Evolutionary conservation across 2,888 invertebrate genomes (phyloP), one percentile per base, ranked within the genome.

Genomic region (Apodemia zela): DNA sequence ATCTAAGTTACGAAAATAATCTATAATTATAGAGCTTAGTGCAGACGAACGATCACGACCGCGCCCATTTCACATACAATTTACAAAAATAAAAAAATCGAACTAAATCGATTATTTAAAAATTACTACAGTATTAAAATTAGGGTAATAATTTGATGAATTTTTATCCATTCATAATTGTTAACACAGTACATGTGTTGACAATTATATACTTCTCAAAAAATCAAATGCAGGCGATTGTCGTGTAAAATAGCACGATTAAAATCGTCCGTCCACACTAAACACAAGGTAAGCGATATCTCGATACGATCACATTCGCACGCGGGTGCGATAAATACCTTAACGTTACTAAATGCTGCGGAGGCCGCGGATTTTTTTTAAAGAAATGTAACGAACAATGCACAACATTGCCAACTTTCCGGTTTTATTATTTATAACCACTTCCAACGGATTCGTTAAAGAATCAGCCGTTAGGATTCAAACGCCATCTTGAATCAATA

Each of bases 381-480:
- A 73, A 68, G 82, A 84, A 87, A 88, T 89, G 82, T 83, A 72
- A 72, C 71, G 72, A 74, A 82, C 85, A 86, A 87, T 87, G 85
- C 79, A 65, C 49, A 62, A 66, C 75, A 88, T 88, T 87, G 87
- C 80, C 75, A 72, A 82, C 87, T 89, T 89, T 87, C 81, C 79
- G 65, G 73, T 82, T 82, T 83, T 71, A 66, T 73, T 71, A 69
- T 69, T 73, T 72, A 70, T 76, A 74, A 79, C 87, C 86, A 85
- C 78, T 75, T 72, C 72, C 86, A 80, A 81, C 81, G 72, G 84
- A 81, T 88, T 87, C 85, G 66, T 63, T 65, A 69, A 72, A 73
- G 85, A 89, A 87, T 79, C 81, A 71, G 84, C 83, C 75, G 87
- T 78, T 83, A 82, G 89, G 87, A 72, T 85, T 87, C 85, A 85